Base-by-base conservation (phyloP, 2,797 vertebrate species). In the Nannoperca australis region DNA sequence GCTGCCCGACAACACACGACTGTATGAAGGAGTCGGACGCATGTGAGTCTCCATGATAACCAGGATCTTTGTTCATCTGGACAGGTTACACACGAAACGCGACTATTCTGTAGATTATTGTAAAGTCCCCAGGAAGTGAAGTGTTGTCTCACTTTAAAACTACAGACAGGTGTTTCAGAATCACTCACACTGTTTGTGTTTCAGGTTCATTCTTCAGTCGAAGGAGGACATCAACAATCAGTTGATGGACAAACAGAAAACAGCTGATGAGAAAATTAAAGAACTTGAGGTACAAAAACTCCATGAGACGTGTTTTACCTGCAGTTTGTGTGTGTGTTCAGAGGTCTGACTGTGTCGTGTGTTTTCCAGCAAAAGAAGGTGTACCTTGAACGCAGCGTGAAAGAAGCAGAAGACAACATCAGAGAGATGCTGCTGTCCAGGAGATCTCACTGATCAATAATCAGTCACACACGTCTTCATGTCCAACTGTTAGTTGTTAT, bases 391-490 rank as follows among this genome's bases (percentile, higher is more conserved):
- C 96, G 97, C 83, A 99, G 97, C 0, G 97, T 99, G 70, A 99
- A 99, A 84, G 97, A 99, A 61, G 97, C 98, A 0, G 97, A 99
- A 70, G 98, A 99, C 90, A 99, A 99, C 84, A 99, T 99, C 88
- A 93, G 98, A 86, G 98, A 99, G 86, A 99, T 99, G 98, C 93
- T 99, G 76, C 95, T 98, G 95, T 96, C 97, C 30, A 94, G 97
- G 70, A 95, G 97, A 86, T 94, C 97, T 0, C 97, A 97, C 69
- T 99, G 94, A 95, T 44, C 70, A 3, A 7, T n/a, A 18, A 10
- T 62, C 51, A 8, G 18, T 61, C 9, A 30, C 30, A 30, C 30
- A 12, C n/a, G 0, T 36, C 2, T 27, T 50, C n/a, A 20, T n/a
- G 36, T 51, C 24, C 34, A n/a, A 30, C 22, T 5, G 2, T 53